phyloP scores from a whole-genome alignment of 1,140 invertebrate genomes.

The Caenorhabditis remanei region DNA sequence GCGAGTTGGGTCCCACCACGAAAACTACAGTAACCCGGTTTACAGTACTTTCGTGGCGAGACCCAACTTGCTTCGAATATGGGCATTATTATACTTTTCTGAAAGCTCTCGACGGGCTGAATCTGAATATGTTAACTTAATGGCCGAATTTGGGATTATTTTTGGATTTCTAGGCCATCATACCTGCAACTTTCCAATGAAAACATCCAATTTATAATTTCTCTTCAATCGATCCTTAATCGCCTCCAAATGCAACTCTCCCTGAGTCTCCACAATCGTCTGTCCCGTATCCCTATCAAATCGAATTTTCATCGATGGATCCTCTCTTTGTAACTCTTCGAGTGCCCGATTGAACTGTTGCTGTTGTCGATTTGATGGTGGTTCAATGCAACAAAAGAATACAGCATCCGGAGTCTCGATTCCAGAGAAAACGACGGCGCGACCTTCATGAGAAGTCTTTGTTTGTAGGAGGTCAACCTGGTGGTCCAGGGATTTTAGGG shows the following conservation, averaged over 20 bases:
- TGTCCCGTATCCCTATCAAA: conserved; percentile 72
- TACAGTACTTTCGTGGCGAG: no score
- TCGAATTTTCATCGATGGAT: conserved; percentile 86
- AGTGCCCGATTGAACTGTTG: conserved; percentile 87
- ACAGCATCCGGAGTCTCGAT: conserved; percentile 89
- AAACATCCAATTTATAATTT: conserved; percentile 92
- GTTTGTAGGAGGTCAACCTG: background rate
- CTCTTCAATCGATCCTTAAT: conserved; percentile 88
- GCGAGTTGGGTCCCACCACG: no score
- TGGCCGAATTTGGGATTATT: no score
- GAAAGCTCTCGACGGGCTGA: no score
- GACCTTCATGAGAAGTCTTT: background rate
- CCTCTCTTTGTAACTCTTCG: conserved; percentile 88
- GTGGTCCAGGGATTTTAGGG: background rate
- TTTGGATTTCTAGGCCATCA: background rate
- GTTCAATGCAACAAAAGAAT: conserved; percentile 96
- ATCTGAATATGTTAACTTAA: no score
- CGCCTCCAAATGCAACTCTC: conserved; percentile 95
- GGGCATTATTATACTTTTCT: no score
- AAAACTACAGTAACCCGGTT: no score
- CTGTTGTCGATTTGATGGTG: conserved; percentile 86
- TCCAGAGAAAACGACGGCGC: conserved; percentile 80
- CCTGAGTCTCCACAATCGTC: conserved; percentile 83
- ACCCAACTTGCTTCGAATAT: no score
- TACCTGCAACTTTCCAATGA: conserved; percentile 91